These are phyloP conservation scores for Lepidocyrtoides sp. DNA, from an alignment of 2,888 invertebrate genomes.

Conservation along the genomic window DNA sequence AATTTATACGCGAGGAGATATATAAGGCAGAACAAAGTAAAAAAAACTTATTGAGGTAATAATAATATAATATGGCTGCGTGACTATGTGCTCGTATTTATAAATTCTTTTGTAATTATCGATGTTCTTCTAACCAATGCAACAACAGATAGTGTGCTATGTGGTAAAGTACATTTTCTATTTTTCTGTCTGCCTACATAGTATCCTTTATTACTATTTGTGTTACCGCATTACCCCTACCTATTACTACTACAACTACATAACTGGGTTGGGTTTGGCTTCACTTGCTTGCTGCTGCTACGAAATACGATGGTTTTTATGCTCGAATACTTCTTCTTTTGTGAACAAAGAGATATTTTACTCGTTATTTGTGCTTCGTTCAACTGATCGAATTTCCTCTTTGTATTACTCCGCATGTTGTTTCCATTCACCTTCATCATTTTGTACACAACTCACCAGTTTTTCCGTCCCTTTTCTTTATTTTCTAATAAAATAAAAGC, in stretches of 20 bases:
- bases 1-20: too few species aligned
- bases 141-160: neutral
- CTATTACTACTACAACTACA: neutral
- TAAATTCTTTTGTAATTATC: too few species aligned
- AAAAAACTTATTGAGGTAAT: too few species aligned
- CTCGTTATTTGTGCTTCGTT: slow-evolving; percentile 32
- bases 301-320: slow-evolving; percentile 52
- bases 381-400: slow-evolving; percentile 68
- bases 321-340: slow-evolving; percentile 59
- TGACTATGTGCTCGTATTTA: too few species aligned
- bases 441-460: slow-evolving; percentile 55
- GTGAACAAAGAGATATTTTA: slow-evolving; percentile 34
- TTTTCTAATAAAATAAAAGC: slow-evolving; percentile 53
- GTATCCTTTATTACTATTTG: neutral
- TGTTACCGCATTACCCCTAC: neutral
- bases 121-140: neutral
- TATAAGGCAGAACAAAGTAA: too few species aligned
- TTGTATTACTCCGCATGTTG: slow-evolving; percentile 44
- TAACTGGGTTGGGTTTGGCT: too few species aligned
- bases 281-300: neutral
- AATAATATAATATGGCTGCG: too few species aligned
- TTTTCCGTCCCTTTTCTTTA: slow-evolving; percentile 52
- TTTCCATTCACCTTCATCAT: slow-evolving; percentile 39
- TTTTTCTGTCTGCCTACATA: neutral
- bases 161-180: neutral